These are phyloP conservation scores for Chitala chitala DNA, from an alignment of 2,113 vertebrate species.

Conservation along the genomic window DNA sequence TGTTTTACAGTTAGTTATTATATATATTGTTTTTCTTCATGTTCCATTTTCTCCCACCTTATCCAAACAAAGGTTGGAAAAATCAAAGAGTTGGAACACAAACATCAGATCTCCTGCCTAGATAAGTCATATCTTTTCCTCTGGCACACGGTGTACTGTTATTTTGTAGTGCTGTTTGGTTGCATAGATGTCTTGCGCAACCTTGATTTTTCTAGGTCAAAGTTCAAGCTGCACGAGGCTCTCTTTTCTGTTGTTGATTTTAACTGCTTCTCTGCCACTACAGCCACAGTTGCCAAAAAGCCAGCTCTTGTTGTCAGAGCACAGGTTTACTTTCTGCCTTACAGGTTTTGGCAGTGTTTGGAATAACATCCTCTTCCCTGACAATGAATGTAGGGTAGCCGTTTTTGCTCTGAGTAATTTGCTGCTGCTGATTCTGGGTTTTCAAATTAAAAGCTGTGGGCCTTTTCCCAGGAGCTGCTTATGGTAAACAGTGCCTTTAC, in stretches of 20 bases:
- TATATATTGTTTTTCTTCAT: neutral
- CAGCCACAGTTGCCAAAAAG: no score
- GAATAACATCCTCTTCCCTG: no score
- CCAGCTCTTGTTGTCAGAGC: no score
- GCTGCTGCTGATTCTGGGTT: no score
- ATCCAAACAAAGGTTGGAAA: slow-evolving; percentile 3
- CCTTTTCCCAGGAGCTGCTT: no score
- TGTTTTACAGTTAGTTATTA: no score
- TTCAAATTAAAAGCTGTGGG: no score
- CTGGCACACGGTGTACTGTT: slow-evolving; percentile 43
- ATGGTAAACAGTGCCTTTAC: no score
- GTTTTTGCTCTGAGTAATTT: no score
- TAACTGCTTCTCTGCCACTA: slow-evolving; percentile 33
- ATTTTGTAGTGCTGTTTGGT: slow-evolving; percentile 29
- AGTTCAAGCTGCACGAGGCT: slow-evolving; percentile 44
- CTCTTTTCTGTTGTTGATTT: slow-evolving; percentile 25
- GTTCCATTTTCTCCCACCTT: neutral
- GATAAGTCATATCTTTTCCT: slow-evolving; percentile 31
- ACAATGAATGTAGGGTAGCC: no score
- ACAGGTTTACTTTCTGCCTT: no score
- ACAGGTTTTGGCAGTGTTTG: no score
- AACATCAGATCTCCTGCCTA: slow-evolving; percentile 41
- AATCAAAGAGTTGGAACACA: slow-evolving; percentile 23
- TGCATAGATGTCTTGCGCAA: slow-evolving; percentile 49
- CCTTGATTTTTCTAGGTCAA: slow-evolving; percentile 52